Evolutionary conservation across 2,888 invertebrate genomes (phyloP).

Genomic region (Abscondita cerata): DNA sequence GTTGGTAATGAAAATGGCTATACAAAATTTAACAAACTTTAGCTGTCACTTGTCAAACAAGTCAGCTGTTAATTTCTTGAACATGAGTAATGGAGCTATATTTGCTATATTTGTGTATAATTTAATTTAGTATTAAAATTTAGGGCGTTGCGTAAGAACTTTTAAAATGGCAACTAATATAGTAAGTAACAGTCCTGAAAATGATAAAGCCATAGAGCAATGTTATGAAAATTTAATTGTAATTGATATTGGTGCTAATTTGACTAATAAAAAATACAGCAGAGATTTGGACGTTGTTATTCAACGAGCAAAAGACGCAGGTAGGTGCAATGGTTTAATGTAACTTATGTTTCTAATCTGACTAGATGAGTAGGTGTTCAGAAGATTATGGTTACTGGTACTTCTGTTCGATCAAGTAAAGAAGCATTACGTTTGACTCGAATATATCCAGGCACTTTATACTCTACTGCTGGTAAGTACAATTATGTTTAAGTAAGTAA

Average conservation of each 20-base stretch:
- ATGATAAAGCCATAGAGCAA: conserved; percentile 66
- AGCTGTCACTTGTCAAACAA: not conserved
- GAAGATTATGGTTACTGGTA: conserved; percentile 93
- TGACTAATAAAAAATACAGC: conserved; percentile 92
- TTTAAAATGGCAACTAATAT: conserved; percentile 25
- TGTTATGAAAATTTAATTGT: conserved; percentile 92
- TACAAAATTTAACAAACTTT: too few relatives aligned
- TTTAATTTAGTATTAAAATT: conserved; percentile 20
- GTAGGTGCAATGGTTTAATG: conserved; percentile 57
- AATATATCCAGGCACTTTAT: conserved; percentile 88
- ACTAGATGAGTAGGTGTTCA: conserved; percentile 73
- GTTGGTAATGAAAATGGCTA: too few relatives aligned
- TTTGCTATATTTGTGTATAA: conserved; percentile 36
- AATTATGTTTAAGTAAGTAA: not conserved
- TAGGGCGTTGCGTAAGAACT: conserved; percentile 14
- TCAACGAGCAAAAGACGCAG: conserved; percentile 91
- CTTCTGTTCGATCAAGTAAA: conserved; percentile 87
- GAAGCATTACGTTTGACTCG: conserved; percentile 88
- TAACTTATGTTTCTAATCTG: not conserved
- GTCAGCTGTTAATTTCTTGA: conserved; percentile 12
- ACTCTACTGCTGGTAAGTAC: conserved; percentile 82
- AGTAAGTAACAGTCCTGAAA: conserved; percentile 14
- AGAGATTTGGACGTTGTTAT: conserved; percentile 91
- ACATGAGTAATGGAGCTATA: conserved; percentile 44
- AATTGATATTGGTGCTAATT: conserved; percentile 90